phyloP scores from a whole-genome alignment of 2,888 invertebrate species.

The Muschampia plurimacula region DNA sequence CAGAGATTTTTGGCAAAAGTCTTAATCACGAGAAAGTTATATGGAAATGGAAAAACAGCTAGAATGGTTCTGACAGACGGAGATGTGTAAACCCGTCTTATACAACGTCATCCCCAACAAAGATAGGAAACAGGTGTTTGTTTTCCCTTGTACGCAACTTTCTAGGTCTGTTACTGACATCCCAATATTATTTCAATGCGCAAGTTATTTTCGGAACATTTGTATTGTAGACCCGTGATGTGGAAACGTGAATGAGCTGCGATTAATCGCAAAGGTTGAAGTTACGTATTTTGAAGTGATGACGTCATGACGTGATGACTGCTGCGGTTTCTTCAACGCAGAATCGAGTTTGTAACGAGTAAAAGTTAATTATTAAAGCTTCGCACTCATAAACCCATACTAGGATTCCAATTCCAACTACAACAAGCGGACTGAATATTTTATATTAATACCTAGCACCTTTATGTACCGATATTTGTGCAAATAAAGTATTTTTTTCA shows the following conservation, averaged over 20 bases:
- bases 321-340: not conserved
- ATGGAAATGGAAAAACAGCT: not conserved
- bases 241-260: conserved; percentile 11
- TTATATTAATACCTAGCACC: no score
- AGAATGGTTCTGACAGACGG: not conserved
- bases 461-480: no score
- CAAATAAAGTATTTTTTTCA: no score
- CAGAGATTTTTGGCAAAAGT: not conserved
- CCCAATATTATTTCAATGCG: conserved; percentile 15
- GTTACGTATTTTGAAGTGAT: not conserved
- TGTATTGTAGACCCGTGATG: conserved; percentile 5
- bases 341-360: not conserved
- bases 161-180: conserved; percentile 16
- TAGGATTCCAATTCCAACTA: no score
- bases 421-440: no score
- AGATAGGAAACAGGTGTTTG: conserved; percentile 14
- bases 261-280: not conserved
- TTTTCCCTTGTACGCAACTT: conserved; percentile 9
- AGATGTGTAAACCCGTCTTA: not conserved
- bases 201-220: conserved; percentile 21
- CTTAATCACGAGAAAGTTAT: not conserved
- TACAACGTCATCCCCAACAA: conserved; percentile 1
- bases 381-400: no score
- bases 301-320: not conserved
- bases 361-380: not conserved